Base-by-base conservation (phyloP, 2,797 vertebrate species). In the Sebastolobus altivelis region DNA sequence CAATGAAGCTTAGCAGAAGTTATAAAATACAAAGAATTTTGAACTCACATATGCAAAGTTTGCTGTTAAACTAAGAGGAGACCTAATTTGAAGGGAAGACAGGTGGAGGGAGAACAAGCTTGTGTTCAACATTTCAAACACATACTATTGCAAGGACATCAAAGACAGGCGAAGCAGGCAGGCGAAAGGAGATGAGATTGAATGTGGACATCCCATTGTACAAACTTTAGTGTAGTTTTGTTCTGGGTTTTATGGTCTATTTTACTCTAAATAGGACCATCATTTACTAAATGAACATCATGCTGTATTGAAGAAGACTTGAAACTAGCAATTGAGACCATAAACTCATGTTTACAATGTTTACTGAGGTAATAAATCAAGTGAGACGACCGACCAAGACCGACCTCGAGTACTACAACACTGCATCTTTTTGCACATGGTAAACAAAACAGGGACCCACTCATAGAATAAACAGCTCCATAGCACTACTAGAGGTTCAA, bases 41-140 rank as follows among this genome's bases (percentile, higher is more conserved):
- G 25, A 60, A 13, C 8, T 61, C 13, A 9, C 1, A 1, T 1
- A 4, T 13, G 13, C n/a, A 54, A 55, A 43, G 27, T 69, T 37
- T 54, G 38, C 27, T 59, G 61, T 80, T 8, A 7, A 66, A 43
- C 22, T 0, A 10, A 27, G 46, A 27, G 4, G 65, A 52, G 60
- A 5, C 18, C 4, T 49, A 7, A 27, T 33, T 58, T 18, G 13
- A 27, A 38, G 55, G 63, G 12, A n/a, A 4, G 10, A 9, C 61
- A 4, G 31, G 27, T 3, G 40, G 2, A 40, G 2, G 40, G 29
- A n/a, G 16, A 35, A 52, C 22, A 6, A 22, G 25, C 13, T 60
- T 18, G 43, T 25, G 65, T 29, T 77, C n/a, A 43, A 67, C 40
- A 20, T 49, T 55, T 66, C 37, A 61, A 52, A 82, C 35, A 43